Percentiles rank a stretch among this genome's conserved stretches.
Conservation (phyloP, 1,140 invertebrate species). For the Aleiodes sp. region DNA sequence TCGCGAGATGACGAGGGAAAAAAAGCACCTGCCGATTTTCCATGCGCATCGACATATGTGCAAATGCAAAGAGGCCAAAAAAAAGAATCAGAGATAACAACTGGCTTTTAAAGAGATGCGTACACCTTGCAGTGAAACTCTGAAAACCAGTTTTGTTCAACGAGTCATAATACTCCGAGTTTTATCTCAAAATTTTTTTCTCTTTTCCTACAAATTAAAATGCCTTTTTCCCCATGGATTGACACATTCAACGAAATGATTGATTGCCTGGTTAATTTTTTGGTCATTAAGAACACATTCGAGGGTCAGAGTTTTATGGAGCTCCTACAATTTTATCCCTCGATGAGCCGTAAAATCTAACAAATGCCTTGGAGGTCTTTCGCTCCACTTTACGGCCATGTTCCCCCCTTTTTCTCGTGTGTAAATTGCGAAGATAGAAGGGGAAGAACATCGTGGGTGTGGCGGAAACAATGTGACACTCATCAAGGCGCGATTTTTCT, state of each 20-base stretch:
- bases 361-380: slow-evolving; percentile 13
- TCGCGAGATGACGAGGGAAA: background rate
- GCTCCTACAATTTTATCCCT: background rate
- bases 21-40: slow-evolving; percentile 38
- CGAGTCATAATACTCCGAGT: background rate
- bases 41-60: slow-evolving; percentile 25
- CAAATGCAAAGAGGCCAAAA: slow-evolving; percentile 11
- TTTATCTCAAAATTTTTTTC: too few species aligned
- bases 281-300: too few species aligned
- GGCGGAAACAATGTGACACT: slow-evolving; percentile 48
- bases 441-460: slow-evolving; percentile 22
- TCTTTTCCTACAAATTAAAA: too few species aligned
- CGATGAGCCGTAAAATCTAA: background rate
- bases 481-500: slow-evolving; percentile 37
- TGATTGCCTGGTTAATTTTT: too few species aligned
- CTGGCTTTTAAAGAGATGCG: background rate
- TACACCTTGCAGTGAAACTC: slow-evolving; percentile 15
- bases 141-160: background rate
- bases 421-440: slow-evolving; percentile 10
- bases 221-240: too few species aligned
- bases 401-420: background rate
- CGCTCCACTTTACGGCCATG: background rate
- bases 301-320: background rate
- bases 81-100: background rate
- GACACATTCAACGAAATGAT: too few species aligned